A percentile compares a stretch with the other conserved stretches of the same genome.
These are phyloP conservation scores for Nesidiocoris tenuis DNA, from an alignment of 2,888 invertebrate genomes.

Conservation along the genomic window DNA sequence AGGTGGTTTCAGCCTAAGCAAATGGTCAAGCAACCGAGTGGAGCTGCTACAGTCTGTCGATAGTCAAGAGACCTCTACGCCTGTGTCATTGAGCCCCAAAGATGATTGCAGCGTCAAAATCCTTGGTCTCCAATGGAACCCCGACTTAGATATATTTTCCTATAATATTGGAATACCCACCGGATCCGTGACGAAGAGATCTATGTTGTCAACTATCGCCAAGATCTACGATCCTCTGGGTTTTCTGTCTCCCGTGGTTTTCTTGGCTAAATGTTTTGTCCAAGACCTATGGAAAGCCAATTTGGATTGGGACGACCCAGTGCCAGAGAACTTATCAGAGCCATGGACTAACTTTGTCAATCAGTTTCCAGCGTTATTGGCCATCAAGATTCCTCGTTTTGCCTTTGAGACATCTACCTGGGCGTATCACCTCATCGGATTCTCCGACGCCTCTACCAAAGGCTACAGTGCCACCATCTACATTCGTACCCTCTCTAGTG, in stretches of 20 bases:
- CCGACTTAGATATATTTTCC: constrained; percentile 23
- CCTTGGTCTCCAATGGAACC: constrained; percentile 38
- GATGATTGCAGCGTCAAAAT: constrained; percentile 5
- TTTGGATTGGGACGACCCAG: constrained; percentile 30
- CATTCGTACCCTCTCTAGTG: constrained; percentile 5
- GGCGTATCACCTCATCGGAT: constrained; percentile 47
- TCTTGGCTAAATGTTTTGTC: constrained; percentile 29
- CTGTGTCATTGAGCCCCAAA: background rate
- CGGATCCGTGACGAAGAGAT: constrained; percentile 10
- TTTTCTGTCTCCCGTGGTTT: constrained; percentile 13
- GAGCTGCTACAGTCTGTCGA: constrained; percentile 17
- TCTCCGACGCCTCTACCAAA: constrained; percentile 49
- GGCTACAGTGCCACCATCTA: constrained; percentile 49
- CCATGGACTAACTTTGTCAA: constrained; percentile 14
- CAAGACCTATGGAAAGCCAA: constrained; percentile 24
- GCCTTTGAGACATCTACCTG: background rate
- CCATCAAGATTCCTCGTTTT: constrained; percentile 33
- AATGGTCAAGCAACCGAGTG: constrained; percentile 36
- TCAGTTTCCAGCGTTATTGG: constrained; percentile 7
- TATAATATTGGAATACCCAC: constrained; percentile 1
- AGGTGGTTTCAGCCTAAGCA: constrained; percentile 39
- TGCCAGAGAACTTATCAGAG: background rate
- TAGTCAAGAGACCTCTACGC: background rate
- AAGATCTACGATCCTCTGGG: constrained; percentile 31
- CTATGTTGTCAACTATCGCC: constrained; percentile 13